Evolutionary conservation across 2,797 vertebrate species (phyloP).

Genomic region (Amblyopsis hoosieri): DNA sequence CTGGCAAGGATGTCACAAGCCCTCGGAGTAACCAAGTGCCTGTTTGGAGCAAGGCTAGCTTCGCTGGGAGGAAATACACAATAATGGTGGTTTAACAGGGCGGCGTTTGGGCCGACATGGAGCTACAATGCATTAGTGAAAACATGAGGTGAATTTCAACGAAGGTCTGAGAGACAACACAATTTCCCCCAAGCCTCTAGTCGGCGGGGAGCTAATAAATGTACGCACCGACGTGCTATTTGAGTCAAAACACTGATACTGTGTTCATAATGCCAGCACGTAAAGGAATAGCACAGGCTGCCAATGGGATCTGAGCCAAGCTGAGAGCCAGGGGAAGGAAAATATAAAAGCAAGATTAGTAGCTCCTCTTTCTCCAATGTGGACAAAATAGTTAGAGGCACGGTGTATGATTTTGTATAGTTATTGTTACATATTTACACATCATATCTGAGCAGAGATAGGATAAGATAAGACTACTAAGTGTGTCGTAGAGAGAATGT

Average conservation of each 20-base stretch:
- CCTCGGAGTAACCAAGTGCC: background rate
- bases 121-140: background rate
- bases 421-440: too few species aligned
- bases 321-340: conserved; percentile 5
- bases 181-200: conserved; percentile 2
- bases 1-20: background rate
- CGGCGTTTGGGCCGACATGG: background rate
- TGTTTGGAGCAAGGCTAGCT: background rate
- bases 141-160: background rate
- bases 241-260: conserved; percentile 1
- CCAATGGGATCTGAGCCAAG: background rate
- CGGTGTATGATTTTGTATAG: too few species aligned
- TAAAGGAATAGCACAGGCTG: background rate
- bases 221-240: background rate
- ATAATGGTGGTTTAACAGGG: background rate
- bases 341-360: too few species aligned
- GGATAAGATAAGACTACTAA: too few species aligned
- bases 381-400: too few species aligned
- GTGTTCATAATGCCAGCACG: background rate
- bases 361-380: too few species aligned
- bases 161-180: too few species aligned
- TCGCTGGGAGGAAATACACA: too few species aligned
- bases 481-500: too few species aligned
- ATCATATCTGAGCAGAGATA: too few species aligned
- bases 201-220: background rate